A percentile compares a stretch with the other conserved stretches of the same genome.
phyloP scores from a whole-genome alignment of 2,797 vertebrate genomes.

The Darevskia mixta region DNA sequence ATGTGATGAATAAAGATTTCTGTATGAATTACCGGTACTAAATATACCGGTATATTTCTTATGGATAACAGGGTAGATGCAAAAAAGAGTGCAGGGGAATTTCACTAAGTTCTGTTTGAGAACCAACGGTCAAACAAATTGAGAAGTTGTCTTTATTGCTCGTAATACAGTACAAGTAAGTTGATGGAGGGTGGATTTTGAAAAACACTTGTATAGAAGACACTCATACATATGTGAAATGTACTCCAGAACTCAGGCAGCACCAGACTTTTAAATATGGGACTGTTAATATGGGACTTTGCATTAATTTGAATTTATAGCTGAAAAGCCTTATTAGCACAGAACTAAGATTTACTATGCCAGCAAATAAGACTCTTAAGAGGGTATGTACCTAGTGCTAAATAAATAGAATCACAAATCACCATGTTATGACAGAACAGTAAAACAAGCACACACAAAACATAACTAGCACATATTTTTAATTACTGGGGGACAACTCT shows the following conservation, averaged over 20 bases:
- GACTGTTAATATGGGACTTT: background rate
- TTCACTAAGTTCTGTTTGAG: too few species aligned
- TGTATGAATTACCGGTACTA: too few species aligned
- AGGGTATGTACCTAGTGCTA: background rate
- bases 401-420: conserved; percentile 10
- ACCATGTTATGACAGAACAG: background rate
- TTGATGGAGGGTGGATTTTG: too few species aligned
- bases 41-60: too few species aligned
- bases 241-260: background rate
- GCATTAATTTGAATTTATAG: background rate
- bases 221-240: background rate
- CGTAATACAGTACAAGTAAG: too few species aligned
- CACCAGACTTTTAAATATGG: background rate
- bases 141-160: too few species aligned
- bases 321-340: background rate
- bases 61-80: too few species aligned
- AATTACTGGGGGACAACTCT: background rate
- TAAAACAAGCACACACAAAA: background rate
- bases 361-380: background rate
- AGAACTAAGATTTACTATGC: background rate
- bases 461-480: background rate
- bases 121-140: too few species aligned
- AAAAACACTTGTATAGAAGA: too few species aligned
- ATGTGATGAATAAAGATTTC: too few species aligned
- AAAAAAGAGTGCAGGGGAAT: too few species aligned